These are phyloP conservation scores for Thereva unica DNA, from an alignment of 2,888 invertebrate species.

Conservation along the genomic window DNA sequence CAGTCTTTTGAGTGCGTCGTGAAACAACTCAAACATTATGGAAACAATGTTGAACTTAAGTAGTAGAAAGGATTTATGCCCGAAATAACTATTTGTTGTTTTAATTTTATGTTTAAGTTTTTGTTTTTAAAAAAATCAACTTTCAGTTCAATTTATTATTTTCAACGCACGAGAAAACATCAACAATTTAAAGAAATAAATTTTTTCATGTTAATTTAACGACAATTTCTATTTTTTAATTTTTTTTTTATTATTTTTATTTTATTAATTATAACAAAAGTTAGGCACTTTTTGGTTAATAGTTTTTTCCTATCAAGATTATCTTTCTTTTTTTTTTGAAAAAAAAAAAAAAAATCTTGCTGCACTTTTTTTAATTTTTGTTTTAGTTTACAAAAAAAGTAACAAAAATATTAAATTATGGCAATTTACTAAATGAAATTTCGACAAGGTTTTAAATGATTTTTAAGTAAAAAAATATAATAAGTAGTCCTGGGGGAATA, in stretches of 20 bases:
- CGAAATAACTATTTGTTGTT: too few species aligned
- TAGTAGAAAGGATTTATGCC: too few species aligned
- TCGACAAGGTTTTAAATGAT: background rate
- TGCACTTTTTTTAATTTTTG: background rate
- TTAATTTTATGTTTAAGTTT: too few species aligned
- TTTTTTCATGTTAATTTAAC: constrained; percentile 6
- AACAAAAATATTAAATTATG: background rate
- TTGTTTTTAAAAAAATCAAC: too few species aligned
- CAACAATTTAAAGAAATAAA: constrained; percentile 13
- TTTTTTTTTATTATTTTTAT: constrained; percentile 1
- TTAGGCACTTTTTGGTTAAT: constrained; percentile 36
- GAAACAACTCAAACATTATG: constrained; percentile 7
- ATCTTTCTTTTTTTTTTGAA: background rate
- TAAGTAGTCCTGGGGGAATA: too few species aligned
- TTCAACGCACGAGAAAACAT: too few species aligned
- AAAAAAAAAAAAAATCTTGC: too few species aligned
- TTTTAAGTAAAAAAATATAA: too few species aligned
- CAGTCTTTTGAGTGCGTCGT: constrained; percentile 27
- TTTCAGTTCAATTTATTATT: too few species aligned
- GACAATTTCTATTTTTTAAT: constrained; percentile 7
- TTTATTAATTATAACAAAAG: constrained; percentile 25
- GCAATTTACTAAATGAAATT: background rate
- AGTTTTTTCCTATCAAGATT: constrained; percentile 2
- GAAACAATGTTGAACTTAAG: background rate
- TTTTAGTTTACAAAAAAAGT: background rate